Evolutionary conservation across 2,113 vertebrate genomes (phyloP).

Genomic region (Neotoma lepida): DNA sequence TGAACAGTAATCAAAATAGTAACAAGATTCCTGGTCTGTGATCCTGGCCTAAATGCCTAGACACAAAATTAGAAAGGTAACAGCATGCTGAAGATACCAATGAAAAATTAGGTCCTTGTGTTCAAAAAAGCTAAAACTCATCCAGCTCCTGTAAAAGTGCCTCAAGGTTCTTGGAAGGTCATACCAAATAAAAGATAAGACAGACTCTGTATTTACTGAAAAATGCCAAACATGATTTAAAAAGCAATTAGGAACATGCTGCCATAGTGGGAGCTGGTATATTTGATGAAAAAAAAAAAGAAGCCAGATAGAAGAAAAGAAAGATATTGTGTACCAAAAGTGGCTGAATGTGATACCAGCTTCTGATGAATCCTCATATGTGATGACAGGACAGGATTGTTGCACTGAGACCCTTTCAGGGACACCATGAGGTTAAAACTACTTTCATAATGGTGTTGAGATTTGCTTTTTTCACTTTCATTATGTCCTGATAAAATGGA

Average conservation of each 20-base stretch:
- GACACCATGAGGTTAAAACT: background rate
- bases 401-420: background rate
- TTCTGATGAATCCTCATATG: background rate
- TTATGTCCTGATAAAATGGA: background rate
- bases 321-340: background rate
- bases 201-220: background rate
- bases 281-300: background rate
- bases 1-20: background rate
- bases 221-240: conserved; percentile 9
- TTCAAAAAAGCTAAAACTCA: conserved; percentile 37
- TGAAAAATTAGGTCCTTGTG: background rate
- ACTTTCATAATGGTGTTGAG: background rate
- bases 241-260: background rate
- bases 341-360: background rate
- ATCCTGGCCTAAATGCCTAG: background rate
- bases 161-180: background rate
- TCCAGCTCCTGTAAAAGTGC: background rate
- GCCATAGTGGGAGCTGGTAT: background rate
- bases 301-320: background rate
- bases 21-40: conserved; percentile 28
- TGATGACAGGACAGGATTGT: too few species aligned
- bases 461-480: background rate
- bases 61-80: background rate
- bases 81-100: background rate
- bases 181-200: background rate